A percentile compares a stretch with the other conserved stretches of the same genome.
phyloP scores from a whole-genome alignment of 2,888 invertebrate genomes.

The Cephus nigrinus region DNA sequence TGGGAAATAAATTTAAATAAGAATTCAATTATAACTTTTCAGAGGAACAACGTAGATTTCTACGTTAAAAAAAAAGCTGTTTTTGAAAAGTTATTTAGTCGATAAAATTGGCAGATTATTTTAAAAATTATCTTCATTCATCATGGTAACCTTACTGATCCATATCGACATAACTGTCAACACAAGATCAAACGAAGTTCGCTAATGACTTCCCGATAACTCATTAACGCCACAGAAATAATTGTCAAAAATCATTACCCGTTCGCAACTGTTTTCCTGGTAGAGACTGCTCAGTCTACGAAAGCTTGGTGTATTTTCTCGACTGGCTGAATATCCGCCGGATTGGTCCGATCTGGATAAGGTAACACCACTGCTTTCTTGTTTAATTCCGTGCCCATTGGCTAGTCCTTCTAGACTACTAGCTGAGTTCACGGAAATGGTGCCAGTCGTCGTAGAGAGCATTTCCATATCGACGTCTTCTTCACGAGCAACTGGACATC shows the following conservation, averaged over 20 bases:
- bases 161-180: background rate
- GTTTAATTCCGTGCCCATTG: conserved; percentile 56
- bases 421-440: conserved; percentile 56
- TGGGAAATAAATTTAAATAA: background rate
- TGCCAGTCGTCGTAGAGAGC: conserved; percentile 49
- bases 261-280: conserved; percentile 44
- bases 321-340: conserved; percentile 55
- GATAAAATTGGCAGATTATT: background rate
- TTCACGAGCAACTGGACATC: conserved; percentile 71
- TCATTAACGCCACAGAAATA: background rate
- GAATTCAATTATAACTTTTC: background rate
- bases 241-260: conserved; percentile 39
- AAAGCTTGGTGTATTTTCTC: conserved; percentile 72
- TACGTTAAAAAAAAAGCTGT: background rate
- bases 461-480: conserved; percentile 65
- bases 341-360: conserved; percentile 50
- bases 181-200: background rate
- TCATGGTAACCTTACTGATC: background rate
- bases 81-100: background rate
- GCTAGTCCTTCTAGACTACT: conserved; percentile 63
- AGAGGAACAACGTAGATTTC: background rate
- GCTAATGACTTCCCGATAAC: background rate
- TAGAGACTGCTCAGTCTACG: conserved; percentile 66
- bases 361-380: conserved; percentile 46
- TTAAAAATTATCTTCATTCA: background rate